Evolutionary conservation across 2,888 invertebrate species (phyloP), one percentile per base, ranked within the genome.

Genomic region (Amphipyra berbera): DNA sequence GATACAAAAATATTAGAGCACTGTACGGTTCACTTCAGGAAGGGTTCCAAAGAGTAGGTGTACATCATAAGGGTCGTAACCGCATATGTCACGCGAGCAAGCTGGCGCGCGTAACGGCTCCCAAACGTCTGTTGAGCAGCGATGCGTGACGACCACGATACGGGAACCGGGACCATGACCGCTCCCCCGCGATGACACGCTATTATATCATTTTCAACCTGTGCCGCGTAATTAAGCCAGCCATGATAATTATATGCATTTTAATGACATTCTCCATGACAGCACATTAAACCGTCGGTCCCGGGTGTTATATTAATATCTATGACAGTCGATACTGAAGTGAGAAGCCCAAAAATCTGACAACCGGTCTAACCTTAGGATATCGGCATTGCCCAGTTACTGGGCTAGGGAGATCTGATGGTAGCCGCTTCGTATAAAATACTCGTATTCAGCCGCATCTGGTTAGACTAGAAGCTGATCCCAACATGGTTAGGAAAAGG

Each of bases 31-130:
- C 46, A 35, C 30, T 46, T 64, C 10, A 9, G 27, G 14, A 66
- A 50, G 68, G 60, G 73, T 41, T 15, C 38, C 27, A 2, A 35
- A 27, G 13, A 35, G 47, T 46, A 41, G 33, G 38, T 46, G 8
- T 41, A 38, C 21, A 13, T n/a, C 40, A 3, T 37, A 45, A 44
- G 73, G 61, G 62, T 62, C 40, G 45, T 53, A 30, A 56, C 42
- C 50, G 50, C 70, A 73, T 65, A 68, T 63, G 69, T 70, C 76
- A 71, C 68, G 64, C 72, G 63, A 70, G 81, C 87, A 86, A 87
- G 84, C 88, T 89, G 88, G 80, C 83, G 82, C 77, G 73, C 69
- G 74, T 87, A 87, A 86, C 85, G 85, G 84, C 79, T 68, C 65
- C 81, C 78, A 78, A 82, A 80, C 74, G 81, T 80, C 79, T 73